These are phyloP conservation scores for Lasioglossum pauxillum DNA, from an alignment of 2,888 invertebrate species.

Conservation along the genomic window DNA sequence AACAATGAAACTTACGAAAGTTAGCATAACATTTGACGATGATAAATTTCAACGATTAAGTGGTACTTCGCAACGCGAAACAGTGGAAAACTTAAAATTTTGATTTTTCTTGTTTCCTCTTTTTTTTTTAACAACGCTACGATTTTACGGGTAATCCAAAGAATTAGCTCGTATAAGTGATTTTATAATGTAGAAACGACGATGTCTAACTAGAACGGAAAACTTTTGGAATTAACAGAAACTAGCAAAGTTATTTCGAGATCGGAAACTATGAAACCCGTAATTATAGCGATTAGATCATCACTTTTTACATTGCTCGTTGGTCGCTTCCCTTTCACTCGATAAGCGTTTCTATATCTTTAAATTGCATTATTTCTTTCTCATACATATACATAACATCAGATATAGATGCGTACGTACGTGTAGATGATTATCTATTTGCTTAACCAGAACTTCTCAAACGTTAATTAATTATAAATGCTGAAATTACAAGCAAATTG, in stretches of 20 bases:
- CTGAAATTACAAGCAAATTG: not conserved
- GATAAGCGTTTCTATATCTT: slow-evolving; percentile 32
- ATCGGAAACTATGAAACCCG: slow-evolving; percentile 20
- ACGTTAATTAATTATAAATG: not conserved
- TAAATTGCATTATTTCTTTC: slow-evolving; percentile 30
- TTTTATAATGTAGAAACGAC: not conserved
- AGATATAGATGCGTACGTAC: slow-evolving; percentile 31
- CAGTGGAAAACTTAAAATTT: not conserved
- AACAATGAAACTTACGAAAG: slow-evolving; percentile 19
- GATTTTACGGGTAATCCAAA: not conserved
- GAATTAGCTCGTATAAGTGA: not conserved
- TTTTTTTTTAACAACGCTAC: not conserved
- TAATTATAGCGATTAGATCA: slow-evolving; percentile 25
- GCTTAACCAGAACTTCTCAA: slow-evolving; percentile 40
- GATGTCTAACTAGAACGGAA: not conserved
- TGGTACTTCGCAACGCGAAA: not conserved
- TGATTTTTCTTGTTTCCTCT: not conserved
- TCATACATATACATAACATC: slow-evolving; percentile 52
- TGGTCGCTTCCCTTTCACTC: slow-evolving; percentile 7
- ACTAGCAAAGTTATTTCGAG: not conserved
- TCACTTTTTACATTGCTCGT: slow-evolving; percentile 3
- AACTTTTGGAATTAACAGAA: not conserved
- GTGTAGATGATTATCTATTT: slow-evolving; percentile 33
- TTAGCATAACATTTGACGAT: slow-evolving; percentile 3
- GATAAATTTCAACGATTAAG: not conserved